Percentiles rank a stretch among this genome's conserved stretches.
phyloP scores from a whole-genome alignment of 1,140 invertebrate genomes.

The Mycetomoellerius zeteki region DNA sequence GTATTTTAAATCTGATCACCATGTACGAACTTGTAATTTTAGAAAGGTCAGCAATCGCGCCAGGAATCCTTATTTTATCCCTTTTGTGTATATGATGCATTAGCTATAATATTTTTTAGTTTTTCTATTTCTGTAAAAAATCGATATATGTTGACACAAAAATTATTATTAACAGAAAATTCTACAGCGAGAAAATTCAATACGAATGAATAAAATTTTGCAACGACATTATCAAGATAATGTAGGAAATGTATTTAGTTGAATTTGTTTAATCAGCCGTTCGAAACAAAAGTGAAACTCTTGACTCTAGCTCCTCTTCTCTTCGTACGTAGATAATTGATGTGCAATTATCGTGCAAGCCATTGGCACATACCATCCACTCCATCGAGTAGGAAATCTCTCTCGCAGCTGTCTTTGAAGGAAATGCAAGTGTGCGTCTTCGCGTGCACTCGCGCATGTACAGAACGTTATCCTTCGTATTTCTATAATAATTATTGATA shows the following conservation, averaged over 20 bases:
- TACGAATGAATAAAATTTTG: background rate
- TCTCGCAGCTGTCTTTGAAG: conserved; percentile 21
- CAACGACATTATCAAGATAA: background rate
- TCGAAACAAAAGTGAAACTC: conserved; percentile 76
- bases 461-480: conserved; percentile 41
- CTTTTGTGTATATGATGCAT: background rate
- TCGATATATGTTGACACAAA: no score
- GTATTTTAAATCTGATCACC: conserved; percentile 26
- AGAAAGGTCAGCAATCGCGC: background rate
- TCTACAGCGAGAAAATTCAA: background rate
- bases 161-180: background rate
- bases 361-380: conserved; percentile 72
- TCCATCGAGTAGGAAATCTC: conserved; percentile 45
- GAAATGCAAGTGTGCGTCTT: conserved; percentile 24
- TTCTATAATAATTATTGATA: conserved; percentile 66
- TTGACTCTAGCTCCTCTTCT: conserved; percentile 43
- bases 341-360: conserved; percentile 76
- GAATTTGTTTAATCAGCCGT: conserved; percentile 73
- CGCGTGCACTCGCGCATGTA: conserved; percentile 3
- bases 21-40: conserved; percentile 21
- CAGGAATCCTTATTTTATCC: background rate
- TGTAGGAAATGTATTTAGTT: conserved; percentile 21
- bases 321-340: conserved; percentile 69
- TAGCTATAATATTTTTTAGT: background rate
- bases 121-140: background rate